Evolutionary conservation across 2,888 invertebrate genomes (phyloP), one percentile per base, ranked within the genome.

Genomic region (Cryptocheilus praepositus): DNA sequence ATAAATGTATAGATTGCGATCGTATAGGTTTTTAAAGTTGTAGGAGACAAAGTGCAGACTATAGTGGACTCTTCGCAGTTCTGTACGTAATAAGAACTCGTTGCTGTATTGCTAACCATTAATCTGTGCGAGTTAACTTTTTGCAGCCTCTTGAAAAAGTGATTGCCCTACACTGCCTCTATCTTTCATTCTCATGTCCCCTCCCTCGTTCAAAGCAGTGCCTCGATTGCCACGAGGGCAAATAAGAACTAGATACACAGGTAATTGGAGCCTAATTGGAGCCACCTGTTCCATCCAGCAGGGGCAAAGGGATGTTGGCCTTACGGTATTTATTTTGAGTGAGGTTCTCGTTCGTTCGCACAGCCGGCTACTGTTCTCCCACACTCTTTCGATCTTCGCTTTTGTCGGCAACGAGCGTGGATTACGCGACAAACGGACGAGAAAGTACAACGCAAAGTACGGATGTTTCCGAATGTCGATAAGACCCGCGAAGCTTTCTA

Each of bases 221-320:
- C 58, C 51, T 57, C 68, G 36, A 62, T 71, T 56, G 58, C 46
- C 45, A 43, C 54, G 36, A 53, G 64, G 66, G 64, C 70, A 77
- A 76, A 74, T 76, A 81, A 75, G 81, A 79, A 80, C 77, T 80
- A 82, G 80, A 79, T 75, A 80, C 69, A 77, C 81, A 77, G 76
- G 71, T 84, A 83, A 84, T 84, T 83, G 79, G 70, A 71, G 70
- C 72, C 73, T 83, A 81, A 82, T 84, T 83, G 79, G 63, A 72
- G 70, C 78, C 82, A 82, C 79, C 81, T 79, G 81, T 81, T 81
- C 74, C 72, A 56, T 71, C 64, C 67, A 67, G 62, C 44, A 52
- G n/a, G 53, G 60, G 67, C 71, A 71, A 71, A 80, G 71, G 67
- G 63, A 74, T 64, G 61, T 63, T 58, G 64, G 67, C 64, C 62